phyloP scores from a whole-genome alignment of 2,888 invertebrate genomes.

The Agrochola lychnidis region DNA sequence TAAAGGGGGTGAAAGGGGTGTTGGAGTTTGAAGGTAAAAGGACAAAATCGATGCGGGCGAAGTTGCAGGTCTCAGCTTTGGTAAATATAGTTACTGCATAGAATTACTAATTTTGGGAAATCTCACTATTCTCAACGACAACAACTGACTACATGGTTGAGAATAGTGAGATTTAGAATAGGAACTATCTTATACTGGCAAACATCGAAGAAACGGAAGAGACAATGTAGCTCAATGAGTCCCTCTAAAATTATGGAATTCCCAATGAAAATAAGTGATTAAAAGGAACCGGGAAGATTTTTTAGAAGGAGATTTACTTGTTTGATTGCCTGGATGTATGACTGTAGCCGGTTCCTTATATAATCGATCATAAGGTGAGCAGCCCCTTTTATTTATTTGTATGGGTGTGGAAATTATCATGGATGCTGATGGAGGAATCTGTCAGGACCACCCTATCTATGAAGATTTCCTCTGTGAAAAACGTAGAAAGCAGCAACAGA shows the following conservation, averaged over 20 bases:
- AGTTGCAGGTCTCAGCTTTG: background rate
- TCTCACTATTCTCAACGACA: background rate
- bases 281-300: background rate
- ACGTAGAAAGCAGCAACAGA: background rate
- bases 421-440: background rate
- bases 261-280: background rate
- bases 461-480: background rate
- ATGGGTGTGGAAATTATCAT: background rate
- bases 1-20: background rate
- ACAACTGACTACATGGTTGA: too few species aligned
- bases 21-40: background rate
- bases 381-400: background rate
- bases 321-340: background rate
- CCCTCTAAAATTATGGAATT: background rate
- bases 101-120: background rate
- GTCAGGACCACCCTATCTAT: background rate
- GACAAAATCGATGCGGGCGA: background rate
- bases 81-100: background rate
- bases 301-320: background rate
- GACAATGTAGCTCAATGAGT: background rate
- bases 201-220: background rate
- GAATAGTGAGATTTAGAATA: too few species aligned
- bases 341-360: background rate
- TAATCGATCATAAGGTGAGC: background rate
- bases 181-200: too few species aligned